phyloP scores from a whole-genome alignment of 2,888 invertebrate genomes.

The Masnerella sp. region DNA sequence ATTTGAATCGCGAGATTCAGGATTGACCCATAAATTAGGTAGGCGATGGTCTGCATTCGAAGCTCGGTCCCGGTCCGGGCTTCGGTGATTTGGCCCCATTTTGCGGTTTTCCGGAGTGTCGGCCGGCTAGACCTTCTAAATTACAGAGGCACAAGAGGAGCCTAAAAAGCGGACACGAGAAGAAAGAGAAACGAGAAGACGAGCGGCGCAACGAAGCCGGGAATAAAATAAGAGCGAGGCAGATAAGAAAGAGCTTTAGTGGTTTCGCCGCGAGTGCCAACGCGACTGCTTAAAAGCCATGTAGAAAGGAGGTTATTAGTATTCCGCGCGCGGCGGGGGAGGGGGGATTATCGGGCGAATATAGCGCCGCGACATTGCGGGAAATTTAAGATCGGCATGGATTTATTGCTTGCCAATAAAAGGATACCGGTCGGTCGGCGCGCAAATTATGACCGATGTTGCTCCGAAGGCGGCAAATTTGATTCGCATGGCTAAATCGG shows the following conservation, averaged over 20 bases:
- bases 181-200: not conserved
- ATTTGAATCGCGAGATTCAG: constrained; percentile 12
- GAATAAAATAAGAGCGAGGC: constrained; percentile 10
- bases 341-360: constrained; percentile 54
- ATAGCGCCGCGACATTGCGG: constrained; percentile 47
- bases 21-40: constrained; percentile 35
- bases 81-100: constrained; percentile 16
- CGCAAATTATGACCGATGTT: constrained; percentile 19
- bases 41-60: constrained; percentile 16
- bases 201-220: not conserved
- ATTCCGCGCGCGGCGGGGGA: constrained; percentile 50
- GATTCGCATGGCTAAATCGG: constrained; percentile 11
- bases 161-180: not conserved
- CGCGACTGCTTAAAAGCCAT: constrained; percentile 55
- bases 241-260: constrained; percentile 56
- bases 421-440: not conserved
- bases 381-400: constrained; percentile 52
- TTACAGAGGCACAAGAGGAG: constrained; percentile 30
- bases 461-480: constrained; percentile 1
- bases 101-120: constrained; percentile 30
- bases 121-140: constrained; percentile 41
- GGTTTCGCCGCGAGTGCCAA: constrained; percentile 55
- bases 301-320: constrained; percentile 57
- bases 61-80: too few relatives aligned
- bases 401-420: constrained; percentile 58